Conservation (phyloP, 2,888 invertebrate genomes). For the Drosophila pseudotakahashii region DNA sequence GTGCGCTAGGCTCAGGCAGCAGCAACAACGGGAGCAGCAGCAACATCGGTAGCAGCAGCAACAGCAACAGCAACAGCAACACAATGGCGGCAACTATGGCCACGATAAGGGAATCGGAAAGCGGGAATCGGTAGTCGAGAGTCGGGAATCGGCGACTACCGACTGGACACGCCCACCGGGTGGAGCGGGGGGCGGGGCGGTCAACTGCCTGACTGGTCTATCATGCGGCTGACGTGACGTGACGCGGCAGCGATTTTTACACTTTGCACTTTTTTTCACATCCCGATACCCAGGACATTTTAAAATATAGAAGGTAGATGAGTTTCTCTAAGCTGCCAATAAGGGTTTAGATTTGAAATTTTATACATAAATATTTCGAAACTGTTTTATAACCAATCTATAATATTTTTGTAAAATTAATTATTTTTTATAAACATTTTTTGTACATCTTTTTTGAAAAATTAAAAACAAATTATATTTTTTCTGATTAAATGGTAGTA, state of each 20-base stretch:
- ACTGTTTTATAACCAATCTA: too few species aligned
- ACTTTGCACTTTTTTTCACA: slow-evolving; percentile 64
- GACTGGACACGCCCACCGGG: slow-evolving; percentile 52
- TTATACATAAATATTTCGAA: too few species aligned
- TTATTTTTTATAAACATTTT: too few species aligned
- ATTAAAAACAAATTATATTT: too few species aligned
- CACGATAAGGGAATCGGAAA: slow-evolving; percentile 55
- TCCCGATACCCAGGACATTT: slow-evolving; percentile 28
- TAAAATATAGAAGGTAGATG: slow-evolving; percentile 2
- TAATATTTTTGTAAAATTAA: too few species aligned
- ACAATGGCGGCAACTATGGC: slow-evolving; percentile 37
- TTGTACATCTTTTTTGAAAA: too few species aligned
- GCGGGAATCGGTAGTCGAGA: slow-evolving; percentile 14
- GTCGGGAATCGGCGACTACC: slow-evolving; percentile 25
- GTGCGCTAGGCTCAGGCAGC: slow-evolving; percentile 54
- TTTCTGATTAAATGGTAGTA: too few species aligned
- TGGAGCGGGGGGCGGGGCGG: slow-evolving; percentile 33
- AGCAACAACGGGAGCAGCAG: slow-evolving; percentile 12
- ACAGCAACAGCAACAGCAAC: slow-evolving; percentile 15
- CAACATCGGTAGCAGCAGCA: slow-evolving; percentile 17
- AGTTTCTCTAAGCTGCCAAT: not conserved
- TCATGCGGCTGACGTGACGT: slow-evolving; percentile 73
- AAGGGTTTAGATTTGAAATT: too few species aligned
- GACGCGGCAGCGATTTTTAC: slow-evolving; percentile 72
- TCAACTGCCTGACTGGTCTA: slow-evolving; percentile 55